Base-by-base conservation (phyloP, 2,888 invertebrate species). In the Xestobium rufovillosum region DNA sequence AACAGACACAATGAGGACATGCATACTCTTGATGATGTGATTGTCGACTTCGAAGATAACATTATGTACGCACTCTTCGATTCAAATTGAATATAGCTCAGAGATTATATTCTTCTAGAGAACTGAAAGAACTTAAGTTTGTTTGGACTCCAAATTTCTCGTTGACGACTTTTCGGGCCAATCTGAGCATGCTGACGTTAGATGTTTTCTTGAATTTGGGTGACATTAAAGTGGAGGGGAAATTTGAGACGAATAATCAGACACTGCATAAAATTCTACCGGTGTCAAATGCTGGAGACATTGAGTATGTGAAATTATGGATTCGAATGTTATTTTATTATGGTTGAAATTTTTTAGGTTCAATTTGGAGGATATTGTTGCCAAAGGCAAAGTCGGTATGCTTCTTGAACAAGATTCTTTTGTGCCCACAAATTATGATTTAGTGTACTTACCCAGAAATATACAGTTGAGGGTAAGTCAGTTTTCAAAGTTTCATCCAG, bases 321-420 rank as follows among this genome's bases (percentile, higher is more conserved):
- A n/a, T n/a, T n/a, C n/a, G n/a, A n/a, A n/a, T n/a, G n/a, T n/a
- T n/a, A n/a, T n/a, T n/a, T n/a, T n/a, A n/a, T n/a, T n/a, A n/a
- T n/a, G n/a, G n/a, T n/a, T n/a, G n/a, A n/a, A n/a, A n/a, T n/a
- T n/a, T 52, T 53, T 36, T 61, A 75, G 75, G 48, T 68, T 75
- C 57, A 66, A 68, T 37, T 60, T 75, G 45, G 65, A 67, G 27
- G 73, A 74, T 52, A 70, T 75, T 60, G 67, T 60, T 29, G 71
- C 72, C 36, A 68, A 68, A 53, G 75, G 75, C 12, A 65, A 62
- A 50, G 68, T 73, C 10, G 76, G 76, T 4, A 55, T 76, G 19
- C 60, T 69, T 16, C 57, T 75, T 31, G 67, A 69, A 33, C 75
- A 75, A 31, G 76, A 76, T 50, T 71, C 71, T 0, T 70, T 70